Percentiles rank a stretch among this genome's conserved stretches.
These are phyloP conservation scores for Bilobella aurantiaca DNA, from an alignment of 1,140 invertebrate genomes.

Conservation along the genomic window DNA sequence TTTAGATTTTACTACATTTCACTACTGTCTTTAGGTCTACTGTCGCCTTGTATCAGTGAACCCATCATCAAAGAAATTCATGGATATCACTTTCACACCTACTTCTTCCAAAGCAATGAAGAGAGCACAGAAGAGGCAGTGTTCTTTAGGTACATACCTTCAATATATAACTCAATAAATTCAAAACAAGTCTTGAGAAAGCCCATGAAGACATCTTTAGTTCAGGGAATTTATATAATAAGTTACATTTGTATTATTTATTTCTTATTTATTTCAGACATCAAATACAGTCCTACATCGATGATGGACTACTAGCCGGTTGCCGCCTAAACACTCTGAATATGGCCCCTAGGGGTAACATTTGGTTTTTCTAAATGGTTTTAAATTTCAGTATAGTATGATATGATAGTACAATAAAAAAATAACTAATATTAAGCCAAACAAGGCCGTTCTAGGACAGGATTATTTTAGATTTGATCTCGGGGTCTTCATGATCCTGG, in stretches of 20 bases:
- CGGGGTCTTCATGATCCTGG: no score
- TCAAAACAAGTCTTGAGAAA: not conserved
- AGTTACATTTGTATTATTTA: no score
- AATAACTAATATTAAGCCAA: no score
- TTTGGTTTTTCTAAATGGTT: no score
- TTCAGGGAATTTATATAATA: no score
- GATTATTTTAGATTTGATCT: no score
- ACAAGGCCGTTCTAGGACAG: no score
- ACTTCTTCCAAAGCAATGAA: constrained; percentile 29
- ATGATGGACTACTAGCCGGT: constrained; percentile 15
- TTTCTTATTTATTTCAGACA: constrained; percentile 12
- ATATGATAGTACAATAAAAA: no score
- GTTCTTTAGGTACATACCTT: constrained; percentile 24
- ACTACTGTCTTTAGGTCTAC: no score
- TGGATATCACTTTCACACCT: constrained; percentile 33
- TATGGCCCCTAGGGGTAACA: constrained; percentile 14
- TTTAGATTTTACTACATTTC: no score
- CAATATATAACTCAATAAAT: not conserved
- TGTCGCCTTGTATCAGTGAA: no score
- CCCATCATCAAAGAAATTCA: constrained; percentile 14
- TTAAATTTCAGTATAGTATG: no score
- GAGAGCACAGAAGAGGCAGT: constrained; percentile 20
- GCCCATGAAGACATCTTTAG: not conserved
- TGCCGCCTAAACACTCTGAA: constrained; percentile 23
- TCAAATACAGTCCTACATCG: constrained; percentile 21